Percentiles rank a stretch among this genome's conserved stretches.
phyloP scores from a whole-genome alignment of 2,113 vertebrate genomes.

The Willisornis vidua region DNA sequence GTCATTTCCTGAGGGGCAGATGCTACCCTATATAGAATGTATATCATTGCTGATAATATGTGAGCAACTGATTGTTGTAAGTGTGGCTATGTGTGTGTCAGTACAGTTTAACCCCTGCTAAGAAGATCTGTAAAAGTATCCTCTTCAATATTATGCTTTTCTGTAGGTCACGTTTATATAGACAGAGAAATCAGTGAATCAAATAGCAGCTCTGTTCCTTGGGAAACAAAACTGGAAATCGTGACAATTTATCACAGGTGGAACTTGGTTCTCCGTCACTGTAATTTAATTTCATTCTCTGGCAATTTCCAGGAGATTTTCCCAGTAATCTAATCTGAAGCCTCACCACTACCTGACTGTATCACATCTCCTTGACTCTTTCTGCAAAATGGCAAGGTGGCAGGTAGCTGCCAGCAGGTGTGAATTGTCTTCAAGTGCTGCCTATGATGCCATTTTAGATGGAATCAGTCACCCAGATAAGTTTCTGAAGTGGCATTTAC shows the following conservation, averaged over 20 bases:
- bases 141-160: not conserved
- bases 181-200: not conserved
- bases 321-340: not conserved
- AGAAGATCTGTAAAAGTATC: not conserved
- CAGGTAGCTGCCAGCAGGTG: not conserved
- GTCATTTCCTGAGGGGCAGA: conserved; percentile 4
- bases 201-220: not conserved
- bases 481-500: not conserved
- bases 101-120: not conserved
- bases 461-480: not conserved
- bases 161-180: not conserved
- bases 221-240: not conserved
- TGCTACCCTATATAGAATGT: not conserved
- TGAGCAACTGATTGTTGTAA: not conserved
- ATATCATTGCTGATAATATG: not conserved
- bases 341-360: not conserved
- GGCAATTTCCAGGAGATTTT: not conserved
- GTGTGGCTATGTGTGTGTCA: not conserved
- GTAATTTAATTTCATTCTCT: conserved; percentile 9
- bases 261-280: not conserved
- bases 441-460: not conserved
- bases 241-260: not conserved
- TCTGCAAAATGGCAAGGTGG: not conserved
- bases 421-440: not conserved
- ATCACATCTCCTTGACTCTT: not conserved